Base-by-base conservation (phyloP, 2,797 vertebrate species). In the Chanos chanos region DNA sequence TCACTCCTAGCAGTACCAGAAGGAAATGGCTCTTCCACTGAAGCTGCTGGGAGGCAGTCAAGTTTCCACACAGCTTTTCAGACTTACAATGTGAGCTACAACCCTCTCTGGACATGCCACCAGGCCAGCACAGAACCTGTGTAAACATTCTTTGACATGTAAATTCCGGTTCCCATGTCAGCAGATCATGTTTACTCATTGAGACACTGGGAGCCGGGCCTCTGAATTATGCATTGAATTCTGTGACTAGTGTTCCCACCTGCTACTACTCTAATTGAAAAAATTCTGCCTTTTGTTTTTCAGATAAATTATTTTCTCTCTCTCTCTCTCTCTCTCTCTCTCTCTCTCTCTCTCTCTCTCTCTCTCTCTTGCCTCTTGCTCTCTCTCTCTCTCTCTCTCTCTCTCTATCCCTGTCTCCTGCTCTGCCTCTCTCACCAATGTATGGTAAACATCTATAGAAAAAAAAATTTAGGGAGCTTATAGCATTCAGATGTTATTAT, bases 141-240 rank as follows among this genome's bases (percentile, higher is more conserved):
- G 66, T 56, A 73, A 77, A 70, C 73, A 78, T 66, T 66, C 60
- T 76, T 74, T 77, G 68, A 75, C 73, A 77, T 76, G 71, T 75
- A 75, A 75, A 76, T 72, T 62, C 13, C 13, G 36, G 47, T 55
- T 74, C 71, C 58, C 70, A 54, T 48, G 51, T 71, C 40, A 53
- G 53, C 48, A 45, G 43, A 63, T 68, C 43, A 41, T 45, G 50
- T 13, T 30, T 34, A 58, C 62, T 21, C 8, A 31, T 52, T 49
- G 43, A 52, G 44, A 62, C 5, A 7, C 41, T 28, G 22, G 13
- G 45, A 56, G 48, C 51, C 54, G 43, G 53, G 16, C 61, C 21
- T 36, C 61, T 73, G 66, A 71, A 77, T 75, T 63, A 73, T 75
- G 70, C 68, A 71, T 65, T 24, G 41, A n/a, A 37, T 60, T 68